These are phyloP conservation scores for Malurus cyaneus DNA, from an alignment of 2,113 vertebrate genomes.

Conservation along the genomic window DNA sequence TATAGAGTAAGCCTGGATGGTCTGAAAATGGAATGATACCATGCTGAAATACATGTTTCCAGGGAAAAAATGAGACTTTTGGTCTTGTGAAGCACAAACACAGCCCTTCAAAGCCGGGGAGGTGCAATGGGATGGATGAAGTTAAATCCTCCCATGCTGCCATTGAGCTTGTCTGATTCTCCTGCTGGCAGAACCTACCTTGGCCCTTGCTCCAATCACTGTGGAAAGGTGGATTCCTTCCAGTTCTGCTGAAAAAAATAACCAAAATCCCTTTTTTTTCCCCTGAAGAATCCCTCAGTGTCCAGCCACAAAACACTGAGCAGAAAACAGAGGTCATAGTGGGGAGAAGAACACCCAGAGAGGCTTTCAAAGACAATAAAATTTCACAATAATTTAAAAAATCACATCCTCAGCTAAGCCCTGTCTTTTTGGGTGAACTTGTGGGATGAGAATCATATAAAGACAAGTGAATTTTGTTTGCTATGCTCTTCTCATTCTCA, in stretches of 20 bases:
- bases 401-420: background rate
- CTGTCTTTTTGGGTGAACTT: background rate
- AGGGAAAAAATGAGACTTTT: background rate
- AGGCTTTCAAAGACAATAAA: background rate
- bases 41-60: background rate
- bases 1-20: background rate
- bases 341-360: background rate
- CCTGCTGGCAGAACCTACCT: background rate
- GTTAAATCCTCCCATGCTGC: background rate
- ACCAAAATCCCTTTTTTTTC: background rate
- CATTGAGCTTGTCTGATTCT: background rate
- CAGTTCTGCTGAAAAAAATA: background rate
- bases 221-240: background rate
- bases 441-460: background rate
- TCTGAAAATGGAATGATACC: background rate
- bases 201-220: background rate
- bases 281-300: background rate
- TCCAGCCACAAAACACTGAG: background rate
- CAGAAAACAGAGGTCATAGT: background rate
- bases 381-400: background rate
- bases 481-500: background rate
- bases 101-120: background rate
- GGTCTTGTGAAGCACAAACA: background rate
- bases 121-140: background rate
- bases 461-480: background rate